A percentile compares a stretch with the other conserved stretches of the same genome.
Evolutionary conservation across 2,797 vertebrate genomes (phyloP).

Genomic region (Poecile montanus): DNA sequence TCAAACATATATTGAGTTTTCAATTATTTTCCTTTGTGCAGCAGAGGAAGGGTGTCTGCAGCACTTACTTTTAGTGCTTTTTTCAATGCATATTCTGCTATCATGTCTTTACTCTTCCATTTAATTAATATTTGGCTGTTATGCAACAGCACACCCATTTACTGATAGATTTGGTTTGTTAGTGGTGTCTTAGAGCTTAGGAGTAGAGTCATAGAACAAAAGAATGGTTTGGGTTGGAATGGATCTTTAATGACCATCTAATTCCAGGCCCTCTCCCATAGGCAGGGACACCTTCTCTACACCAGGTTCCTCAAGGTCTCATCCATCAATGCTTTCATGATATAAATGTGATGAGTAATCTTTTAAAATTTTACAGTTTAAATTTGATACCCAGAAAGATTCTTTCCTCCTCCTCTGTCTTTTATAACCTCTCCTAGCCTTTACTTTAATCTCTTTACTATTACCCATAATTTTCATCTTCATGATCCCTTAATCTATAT

Average conservation of each 20-base stretch:
- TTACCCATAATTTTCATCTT: neutral
- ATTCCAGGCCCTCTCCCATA: neutral
- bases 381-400: neutral
- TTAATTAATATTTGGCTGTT: neutral
- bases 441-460: neutral
- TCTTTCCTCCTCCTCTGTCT: neutral
- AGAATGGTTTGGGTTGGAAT: neutral
- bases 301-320: neutral
- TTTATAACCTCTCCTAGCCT: neutral
- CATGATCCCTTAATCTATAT: neutral
- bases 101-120: neutral
- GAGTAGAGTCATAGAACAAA: neutral
- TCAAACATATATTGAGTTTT: neutral
- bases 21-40: neutral
- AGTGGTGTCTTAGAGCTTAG: neutral
- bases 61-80: neutral
- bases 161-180: neutral
- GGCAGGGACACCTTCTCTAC: neutral
- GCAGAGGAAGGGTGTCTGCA: neutral
- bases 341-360: neutral
- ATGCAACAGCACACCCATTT: neutral
- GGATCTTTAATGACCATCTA: neutral
- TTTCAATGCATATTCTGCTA: neutral
- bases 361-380: neutral
- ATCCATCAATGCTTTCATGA: neutral